Evolutionary conservation across 2,797 vertebrate species (phyloP).

Genomic region (Eulemur mongoz): DNA sequence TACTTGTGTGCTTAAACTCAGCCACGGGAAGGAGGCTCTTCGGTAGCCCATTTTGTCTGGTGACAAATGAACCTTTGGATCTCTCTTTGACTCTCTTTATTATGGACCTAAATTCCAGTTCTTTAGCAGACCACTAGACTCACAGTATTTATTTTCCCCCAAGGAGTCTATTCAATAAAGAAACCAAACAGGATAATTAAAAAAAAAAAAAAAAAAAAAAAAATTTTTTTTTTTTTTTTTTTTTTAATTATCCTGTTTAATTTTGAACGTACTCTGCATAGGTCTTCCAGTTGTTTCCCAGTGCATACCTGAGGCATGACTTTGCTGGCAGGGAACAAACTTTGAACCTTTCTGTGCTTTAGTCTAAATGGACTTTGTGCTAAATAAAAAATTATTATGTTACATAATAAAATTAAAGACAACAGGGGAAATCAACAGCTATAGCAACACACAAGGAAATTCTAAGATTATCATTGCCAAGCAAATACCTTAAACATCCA

Average conservation of each 20-base stretch:
- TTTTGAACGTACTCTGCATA: background rate
- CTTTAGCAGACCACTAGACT: background rate
- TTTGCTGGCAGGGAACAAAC: background rate
- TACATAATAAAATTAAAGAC: conserved; percentile 36
- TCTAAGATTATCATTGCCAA: background rate
- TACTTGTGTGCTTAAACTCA: background rate
- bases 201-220: background rate
- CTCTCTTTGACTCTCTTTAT: background rate
- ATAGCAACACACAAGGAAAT: background rate
- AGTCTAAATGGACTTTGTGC: conserved; percentile 37
- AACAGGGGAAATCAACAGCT: background rate
- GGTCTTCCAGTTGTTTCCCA: background rate
- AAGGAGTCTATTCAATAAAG: background rate
- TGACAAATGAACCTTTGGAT: background rate
- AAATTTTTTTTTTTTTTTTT: too few species aligned
- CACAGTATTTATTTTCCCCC: conserved; percentile 14
- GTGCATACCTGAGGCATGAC: background rate
- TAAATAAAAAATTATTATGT: conserved; percentile 19
- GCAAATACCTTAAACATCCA: conserved; percentile 17
- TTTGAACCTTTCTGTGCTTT: background rate
- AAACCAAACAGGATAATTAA: background rate
- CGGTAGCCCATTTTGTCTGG: background rate
- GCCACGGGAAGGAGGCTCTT: background rate
- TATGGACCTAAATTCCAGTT: background rate
- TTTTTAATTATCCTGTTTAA: background rate